These are phyloP conservation scores for Melangyna quadrimaculata DNA, from an alignment of 2,888 invertebrate species.

Conservation along the genomic window DNA sequence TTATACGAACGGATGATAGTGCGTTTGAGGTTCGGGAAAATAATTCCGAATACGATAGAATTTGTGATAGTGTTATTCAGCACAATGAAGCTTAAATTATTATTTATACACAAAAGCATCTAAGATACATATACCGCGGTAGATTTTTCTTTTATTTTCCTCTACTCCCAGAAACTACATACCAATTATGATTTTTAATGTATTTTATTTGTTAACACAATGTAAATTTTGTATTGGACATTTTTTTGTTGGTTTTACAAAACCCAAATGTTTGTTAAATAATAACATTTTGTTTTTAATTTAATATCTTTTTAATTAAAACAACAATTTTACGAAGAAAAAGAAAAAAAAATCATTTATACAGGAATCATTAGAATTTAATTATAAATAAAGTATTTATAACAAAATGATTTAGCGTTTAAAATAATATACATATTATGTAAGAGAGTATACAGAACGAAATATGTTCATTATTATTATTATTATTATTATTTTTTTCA, in stretches of 20 bases:
- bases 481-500: neutral
- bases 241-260: neutral
- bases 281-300: neutral
- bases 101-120: neutral
- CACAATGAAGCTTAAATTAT: neutral
- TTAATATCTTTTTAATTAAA: neutral
- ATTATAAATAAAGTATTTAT: conserved; percentile 59
- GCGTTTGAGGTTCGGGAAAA: neutral
- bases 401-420: conserved; percentile 46
- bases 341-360: conserved; percentile 37
- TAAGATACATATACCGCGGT: neutral
- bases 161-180: neutral
- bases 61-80: neutral
- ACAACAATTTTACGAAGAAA: neutral
- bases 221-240: neutral
- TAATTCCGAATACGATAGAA: neutral
- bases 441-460: neutral
- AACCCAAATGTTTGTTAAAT: neutral
- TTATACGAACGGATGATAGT: neutral
- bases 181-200: neutral
- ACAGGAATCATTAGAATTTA: conserved; percentile 66
- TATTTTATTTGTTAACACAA: neutral
- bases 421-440: conserved; percentile 16
- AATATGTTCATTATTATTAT: neutral
- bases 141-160: neutral